A percentile compares a stretch with the other conserved stretches of the same genome.
phyloP scores from a whole-genome alignment of 2,888 invertebrate species.

The Amblyjoppa proteus region DNA sequence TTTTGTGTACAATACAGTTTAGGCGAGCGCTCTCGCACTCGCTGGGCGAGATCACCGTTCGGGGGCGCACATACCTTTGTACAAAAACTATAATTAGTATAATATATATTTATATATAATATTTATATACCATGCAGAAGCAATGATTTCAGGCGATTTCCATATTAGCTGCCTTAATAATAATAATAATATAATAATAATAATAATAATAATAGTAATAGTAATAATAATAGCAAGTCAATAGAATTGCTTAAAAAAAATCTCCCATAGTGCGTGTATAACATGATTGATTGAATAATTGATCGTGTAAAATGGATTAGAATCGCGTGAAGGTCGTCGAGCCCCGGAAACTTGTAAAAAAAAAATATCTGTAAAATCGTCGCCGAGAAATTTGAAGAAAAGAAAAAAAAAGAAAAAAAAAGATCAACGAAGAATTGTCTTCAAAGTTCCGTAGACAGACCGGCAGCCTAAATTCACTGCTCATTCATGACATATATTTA shows the following conservation, averaged over 20 bases:
- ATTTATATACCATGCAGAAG: conserved; percentile 80
- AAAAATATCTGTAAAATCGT: not conserved
- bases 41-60: conserved; percentile 74
- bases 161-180: conserved; percentile 52
- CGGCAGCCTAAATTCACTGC: conserved; percentile 78
- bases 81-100: conserved; percentile 83
- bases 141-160: conserved; percentile 78
- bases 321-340: not conserved
- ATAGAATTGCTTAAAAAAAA: conserved; percentile 45
- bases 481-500: conserved; percentile 78
- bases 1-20: conserved; percentile 73
- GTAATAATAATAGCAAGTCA: conserved; percentile 43
- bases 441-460: conserved; percentile 46
- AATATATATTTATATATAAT: conserved; percentile 78
- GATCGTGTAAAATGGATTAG: conserved; percentile 24
- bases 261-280: conserved; percentile 11
- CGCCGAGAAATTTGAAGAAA: not conserved
- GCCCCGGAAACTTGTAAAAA: no score
- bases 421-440: conserved; percentile 7
- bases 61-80: conserved; percentile 80
- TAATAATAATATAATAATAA: not conserved
- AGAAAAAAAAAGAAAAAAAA: not conserved
- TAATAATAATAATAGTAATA: not conserved
- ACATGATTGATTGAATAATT: conserved; percentile 9
- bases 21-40: conserved; percentile 77